A percentile compares a stretch with the other conserved stretches of the same genome.
Conservation (phyloP, 2,113 vertebrate genomes). For the Cathartes aura region DNA sequence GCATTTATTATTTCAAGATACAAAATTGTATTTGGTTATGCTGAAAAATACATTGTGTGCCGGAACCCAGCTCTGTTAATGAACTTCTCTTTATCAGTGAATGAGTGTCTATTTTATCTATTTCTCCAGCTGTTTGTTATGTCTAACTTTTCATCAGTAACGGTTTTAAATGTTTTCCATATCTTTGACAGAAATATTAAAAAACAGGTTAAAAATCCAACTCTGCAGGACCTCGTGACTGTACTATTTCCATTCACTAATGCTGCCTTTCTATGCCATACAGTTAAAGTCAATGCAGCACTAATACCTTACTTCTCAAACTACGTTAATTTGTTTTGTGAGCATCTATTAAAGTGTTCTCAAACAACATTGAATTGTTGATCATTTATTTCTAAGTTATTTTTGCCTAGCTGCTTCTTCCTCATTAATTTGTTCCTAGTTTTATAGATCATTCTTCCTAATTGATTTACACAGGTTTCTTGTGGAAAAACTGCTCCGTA, state of each 20-base stretch:
- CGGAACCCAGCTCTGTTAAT: not conserved
- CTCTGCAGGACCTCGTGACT: not conserved
- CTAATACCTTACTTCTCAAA: not conserved
- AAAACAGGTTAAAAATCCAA: not conserved
- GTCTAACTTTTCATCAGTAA: not conserved
- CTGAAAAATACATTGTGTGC: not conserved
- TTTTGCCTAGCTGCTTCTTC: not conserved
- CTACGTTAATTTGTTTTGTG: not conserved
- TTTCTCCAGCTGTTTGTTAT: not conserved
- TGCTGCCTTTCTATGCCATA: not conserved
- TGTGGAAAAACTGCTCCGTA: not conserved
- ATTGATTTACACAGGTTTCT: not conserved
- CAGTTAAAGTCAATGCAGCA: not conserved
- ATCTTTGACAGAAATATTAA: not conserved
- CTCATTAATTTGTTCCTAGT: not conserved
- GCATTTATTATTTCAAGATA: not conserved
- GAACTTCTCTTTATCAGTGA: not conserved
- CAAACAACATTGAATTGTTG: accelerated
- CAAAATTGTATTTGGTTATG: not conserved
- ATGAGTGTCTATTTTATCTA: not conserved
- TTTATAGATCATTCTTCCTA: not conserved
- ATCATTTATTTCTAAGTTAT: not conserved
- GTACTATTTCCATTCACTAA: not conserved
- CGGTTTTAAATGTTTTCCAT: not conserved
- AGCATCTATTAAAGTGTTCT: not conserved